Evolutionary conservation across 2,113 vertebrate species (phyloP).

Genomic region (Microtus montanus): DNA sequence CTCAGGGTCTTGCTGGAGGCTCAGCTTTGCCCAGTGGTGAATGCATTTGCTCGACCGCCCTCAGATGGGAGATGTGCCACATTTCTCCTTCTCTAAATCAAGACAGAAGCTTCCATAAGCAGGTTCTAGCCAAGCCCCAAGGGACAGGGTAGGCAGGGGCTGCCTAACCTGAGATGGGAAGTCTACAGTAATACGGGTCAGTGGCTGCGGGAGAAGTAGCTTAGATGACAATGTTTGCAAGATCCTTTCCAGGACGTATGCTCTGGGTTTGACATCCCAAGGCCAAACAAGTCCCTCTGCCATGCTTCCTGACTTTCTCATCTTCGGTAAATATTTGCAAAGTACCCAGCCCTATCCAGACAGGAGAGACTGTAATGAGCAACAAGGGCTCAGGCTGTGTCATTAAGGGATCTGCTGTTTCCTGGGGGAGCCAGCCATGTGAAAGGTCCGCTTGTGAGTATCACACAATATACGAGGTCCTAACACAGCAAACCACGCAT

Average conservation of each 20-base stretch:
- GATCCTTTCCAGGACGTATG: background rate
- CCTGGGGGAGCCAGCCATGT: background rate
- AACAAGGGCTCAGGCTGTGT: background rate
- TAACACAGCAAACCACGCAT: background rate
- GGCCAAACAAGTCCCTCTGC: background rate
- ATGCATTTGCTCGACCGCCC: background rate
- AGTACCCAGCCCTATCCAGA: background rate
- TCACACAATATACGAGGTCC: background rate
- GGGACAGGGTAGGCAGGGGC: background rate
- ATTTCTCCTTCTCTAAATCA: background rate
- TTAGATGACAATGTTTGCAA: background rate
- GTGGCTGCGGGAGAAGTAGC: background rate
- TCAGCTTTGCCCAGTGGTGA: background rate
- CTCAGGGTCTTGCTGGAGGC: background rate
- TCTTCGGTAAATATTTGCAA: background rate
- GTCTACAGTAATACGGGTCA: background rate
- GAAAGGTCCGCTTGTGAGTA: background rate
- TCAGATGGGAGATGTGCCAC: background rate
- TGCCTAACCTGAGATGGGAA: background rate
- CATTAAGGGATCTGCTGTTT: background rate
- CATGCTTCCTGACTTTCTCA: background rate
- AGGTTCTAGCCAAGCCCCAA: background rate
- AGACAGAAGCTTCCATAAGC: background rate
- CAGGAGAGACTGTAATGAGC: background rate
- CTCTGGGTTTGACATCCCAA: background rate